Evolutionary conservation across 2,888 invertebrate genomes (phyloP).

Genomic region (Leptopterna dolabrata): DNA sequence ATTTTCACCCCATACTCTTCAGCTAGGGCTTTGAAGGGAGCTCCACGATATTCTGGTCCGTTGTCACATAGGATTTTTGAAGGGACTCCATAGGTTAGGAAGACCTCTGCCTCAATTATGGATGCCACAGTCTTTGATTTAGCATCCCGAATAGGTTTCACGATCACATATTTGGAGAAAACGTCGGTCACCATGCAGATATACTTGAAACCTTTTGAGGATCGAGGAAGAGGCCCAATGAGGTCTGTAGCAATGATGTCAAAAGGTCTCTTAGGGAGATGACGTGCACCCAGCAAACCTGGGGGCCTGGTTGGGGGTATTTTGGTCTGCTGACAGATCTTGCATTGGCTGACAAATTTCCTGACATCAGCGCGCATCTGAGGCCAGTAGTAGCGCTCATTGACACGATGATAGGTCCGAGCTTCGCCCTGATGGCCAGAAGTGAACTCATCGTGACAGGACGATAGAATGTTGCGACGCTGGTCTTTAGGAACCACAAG

Average conservation of each 20-base stretch:
- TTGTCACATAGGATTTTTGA: neutral
- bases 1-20: too few relatives aligned
- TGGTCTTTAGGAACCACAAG: too few relatives aligned
- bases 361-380: too few relatives aligned
- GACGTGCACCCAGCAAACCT: neutral
- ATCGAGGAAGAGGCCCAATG: too few relatives aligned
- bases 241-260: too few relatives aligned
- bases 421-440: too few relatives aligned
- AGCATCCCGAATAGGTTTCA: too few relatives aligned
- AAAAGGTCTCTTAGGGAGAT: conserved; percentile 57
- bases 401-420: conserved; percentile 50
- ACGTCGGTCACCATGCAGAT: too few relatives aligned
- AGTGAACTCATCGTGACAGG: conserved; percentile 11
- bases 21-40: neutral
- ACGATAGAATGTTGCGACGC: conserved; percentile 6
- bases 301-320: neutral
- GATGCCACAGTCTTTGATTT: neutral
- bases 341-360: conserved; percentile 57
- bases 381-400: conserved; percentile 60
- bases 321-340: too few relatives aligned
- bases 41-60: too few relatives aligned
- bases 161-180: too few relatives aligned
- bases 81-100: neutral
- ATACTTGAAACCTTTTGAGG: too few relatives aligned
- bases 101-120: neutral